A percentile compares a stretch with the other conserved stretches of the same genome.
Evolutionary conservation across 2,888 invertebrate species (phyloP).

Genomic region (Balanococcus diminutus): DNA sequence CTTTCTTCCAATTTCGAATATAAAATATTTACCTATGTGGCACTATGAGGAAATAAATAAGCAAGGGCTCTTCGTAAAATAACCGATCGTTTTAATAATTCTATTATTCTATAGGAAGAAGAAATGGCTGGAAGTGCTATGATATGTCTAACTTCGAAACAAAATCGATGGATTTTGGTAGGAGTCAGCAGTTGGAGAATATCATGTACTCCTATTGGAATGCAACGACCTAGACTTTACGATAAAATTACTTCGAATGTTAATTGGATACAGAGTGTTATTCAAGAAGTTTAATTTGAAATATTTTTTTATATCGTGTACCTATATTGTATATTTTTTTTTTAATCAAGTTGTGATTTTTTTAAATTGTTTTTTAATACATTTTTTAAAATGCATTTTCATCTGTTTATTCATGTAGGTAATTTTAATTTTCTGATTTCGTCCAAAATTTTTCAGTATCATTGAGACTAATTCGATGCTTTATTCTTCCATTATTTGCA

Average conservation of each 20-base stretch:
- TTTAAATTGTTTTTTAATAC: background rate
- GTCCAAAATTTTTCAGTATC: too few relatives aligned
- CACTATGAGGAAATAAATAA: too few relatives aligned
- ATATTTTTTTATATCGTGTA: background rate
- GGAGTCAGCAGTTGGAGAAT: slow-evolving; percentile 87
- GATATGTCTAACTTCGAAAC: slow-evolving; percentile 76
- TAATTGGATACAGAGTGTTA: slow-evolving; percentile 83
- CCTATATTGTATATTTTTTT: background rate
- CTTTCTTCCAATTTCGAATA: too few relatives aligned
- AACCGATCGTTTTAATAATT: background rate
- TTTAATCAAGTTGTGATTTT: slow-evolving; percentile 22
- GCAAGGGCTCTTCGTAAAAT: too few relatives aligned
- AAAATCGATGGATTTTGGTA: slow-evolving; percentile 76
- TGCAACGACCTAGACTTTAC: slow-evolving; percentile 80
- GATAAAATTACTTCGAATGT: slow-evolving; percentile 82
- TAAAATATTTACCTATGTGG: too few relatives aligned
- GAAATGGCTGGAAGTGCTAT: slow-evolving; percentile 87
- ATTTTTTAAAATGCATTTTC: background rate
- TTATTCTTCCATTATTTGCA: too few relatives aligned
- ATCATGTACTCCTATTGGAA: slow-evolving; percentile 75
- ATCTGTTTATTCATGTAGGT: too few relatives aligned
- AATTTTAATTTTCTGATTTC: too few relatives aligned
- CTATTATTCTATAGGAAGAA: slow-evolving; percentile 71
- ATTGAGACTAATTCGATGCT: too few relatives aligned
- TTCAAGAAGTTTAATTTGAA: slow-evolving; percentile 60